Evolutionary conservation across 2,888 invertebrate genomes (phyloP).

Genomic region (Sphaerophoria rueppellii): DNA sequence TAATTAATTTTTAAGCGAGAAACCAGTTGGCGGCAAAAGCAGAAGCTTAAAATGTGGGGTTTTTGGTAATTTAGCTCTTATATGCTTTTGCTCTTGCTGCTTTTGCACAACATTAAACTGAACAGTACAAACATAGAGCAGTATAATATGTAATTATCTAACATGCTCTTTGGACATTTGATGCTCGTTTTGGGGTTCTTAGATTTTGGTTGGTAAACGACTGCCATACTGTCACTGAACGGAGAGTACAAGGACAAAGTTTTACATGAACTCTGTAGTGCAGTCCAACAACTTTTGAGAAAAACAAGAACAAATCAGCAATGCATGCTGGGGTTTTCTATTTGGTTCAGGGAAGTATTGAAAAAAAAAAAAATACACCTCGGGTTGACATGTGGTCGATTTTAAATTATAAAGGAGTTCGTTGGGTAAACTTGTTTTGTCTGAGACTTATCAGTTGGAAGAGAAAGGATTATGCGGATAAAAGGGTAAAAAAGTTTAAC

Average conservation of each 20-base stretch:
- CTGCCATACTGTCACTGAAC: not conserved
- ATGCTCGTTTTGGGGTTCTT: conserved; percentile 58
- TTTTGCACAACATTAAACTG: conserved; percentile 34
- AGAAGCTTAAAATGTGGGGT: conserved; percentile 22
- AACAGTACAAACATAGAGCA: conserved; percentile 16
- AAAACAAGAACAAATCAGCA: conserved; percentile 35
- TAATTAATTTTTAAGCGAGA: conserved; percentile 67
- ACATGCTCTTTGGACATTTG: conserved; percentile 53
- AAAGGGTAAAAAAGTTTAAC: too few species aligned
- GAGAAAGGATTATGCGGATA: too few species aligned
- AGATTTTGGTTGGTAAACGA: conserved; percentile 12
- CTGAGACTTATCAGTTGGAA: too few species aligned
- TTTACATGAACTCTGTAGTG: conserved; percentile 19
- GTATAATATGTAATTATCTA: conserved; percentile 45
- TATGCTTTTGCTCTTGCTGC: not conserved
- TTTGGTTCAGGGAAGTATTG: not conserved
- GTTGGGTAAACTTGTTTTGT: not conserved
- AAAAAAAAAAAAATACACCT: not conserved
- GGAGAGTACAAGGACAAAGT: conserved; percentile 31
- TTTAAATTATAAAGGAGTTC: conserved; percentile 19
- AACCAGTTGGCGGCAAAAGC: not conserved
- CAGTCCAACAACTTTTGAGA: not conserved
- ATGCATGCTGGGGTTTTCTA: not conserved
- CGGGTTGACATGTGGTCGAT: conserved; percentile 15
- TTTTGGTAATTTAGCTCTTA: conserved; percentile 3